Evolutionary conservation across 2,113 vertebrate genomes (phyloP).

Genomic region (Eulemur macaco): DNA sequence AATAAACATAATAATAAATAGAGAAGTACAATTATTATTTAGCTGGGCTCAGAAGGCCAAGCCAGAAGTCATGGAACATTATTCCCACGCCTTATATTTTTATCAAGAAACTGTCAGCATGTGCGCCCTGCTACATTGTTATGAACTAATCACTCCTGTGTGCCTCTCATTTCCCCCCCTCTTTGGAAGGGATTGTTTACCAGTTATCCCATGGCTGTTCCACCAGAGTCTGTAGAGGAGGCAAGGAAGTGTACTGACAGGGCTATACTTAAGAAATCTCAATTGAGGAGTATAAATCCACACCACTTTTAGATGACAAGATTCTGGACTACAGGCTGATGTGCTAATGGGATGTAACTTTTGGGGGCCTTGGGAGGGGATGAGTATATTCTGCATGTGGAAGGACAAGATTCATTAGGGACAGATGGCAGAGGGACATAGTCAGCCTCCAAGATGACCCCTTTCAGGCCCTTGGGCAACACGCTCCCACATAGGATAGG

Average conservation of each 20-base stretch:
- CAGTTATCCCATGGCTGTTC: neutral
- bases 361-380: neutral
- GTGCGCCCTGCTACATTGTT: neutral
- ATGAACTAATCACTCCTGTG: neutral
- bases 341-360: neutral
- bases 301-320: neutral
- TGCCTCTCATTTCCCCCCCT: neutral
- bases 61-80: neutral
- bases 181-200: neutral
- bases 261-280: neutral
- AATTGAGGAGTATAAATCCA: neutral
- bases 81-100: neutral
- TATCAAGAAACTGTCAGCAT: neutral
- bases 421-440: neutral
- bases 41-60: neutral
- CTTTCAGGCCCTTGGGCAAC: neutral
- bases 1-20: neutral
- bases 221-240: neutral
- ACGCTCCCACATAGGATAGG: neutral
- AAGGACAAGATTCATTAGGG: neutral
- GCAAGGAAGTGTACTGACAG: neutral
- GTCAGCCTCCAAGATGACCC: neutral
- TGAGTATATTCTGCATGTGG: neutral
- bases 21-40: neutral
- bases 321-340: neutral